These are phyloP conservation scores for Xanthia icteritia DNA, from an alignment of 2,888 invertebrate species.

Conservation along the genomic window DNA sequence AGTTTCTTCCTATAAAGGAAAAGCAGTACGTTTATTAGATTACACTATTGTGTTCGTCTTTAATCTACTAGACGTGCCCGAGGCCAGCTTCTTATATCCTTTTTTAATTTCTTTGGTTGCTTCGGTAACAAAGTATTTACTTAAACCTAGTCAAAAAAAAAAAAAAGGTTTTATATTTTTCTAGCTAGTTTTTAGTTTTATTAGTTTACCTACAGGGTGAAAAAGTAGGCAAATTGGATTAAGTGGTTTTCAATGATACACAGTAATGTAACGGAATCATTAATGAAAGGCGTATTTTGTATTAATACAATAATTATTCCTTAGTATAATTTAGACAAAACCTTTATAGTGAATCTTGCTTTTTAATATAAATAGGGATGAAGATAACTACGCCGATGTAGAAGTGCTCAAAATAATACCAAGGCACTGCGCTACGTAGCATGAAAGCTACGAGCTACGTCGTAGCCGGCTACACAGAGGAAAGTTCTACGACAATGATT, in stretches of 20 bases:
- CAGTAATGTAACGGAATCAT: background rate
- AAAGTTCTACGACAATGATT: conserved; percentile 31
- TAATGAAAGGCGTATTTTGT: too few relatives aligned
- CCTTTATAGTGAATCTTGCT: background rate
- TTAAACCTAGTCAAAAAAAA: background rate
- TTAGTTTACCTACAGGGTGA: too few relatives aligned
- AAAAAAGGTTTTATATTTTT: background rate
- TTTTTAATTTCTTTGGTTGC: background rate
- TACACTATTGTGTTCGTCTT: too few relatives aligned
- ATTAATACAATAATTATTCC: too few relatives aligned
- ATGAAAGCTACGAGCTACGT: conserved; percentile 17
- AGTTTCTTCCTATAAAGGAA: too few relatives aligned
- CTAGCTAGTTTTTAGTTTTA: too few relatives aligned
- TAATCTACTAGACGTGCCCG: too few relatives aligned
- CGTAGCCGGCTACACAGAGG: conserved; percentile 28
- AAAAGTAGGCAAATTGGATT: background rate
- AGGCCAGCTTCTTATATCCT: too few relatives aligned
- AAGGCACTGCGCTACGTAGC: background rate
- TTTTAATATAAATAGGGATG: background rate
- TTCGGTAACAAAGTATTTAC: background rate
- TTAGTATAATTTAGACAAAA: too few relatives aligned
- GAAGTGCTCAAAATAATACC: background rate
- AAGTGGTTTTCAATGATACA: background rate
- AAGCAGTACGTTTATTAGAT: too few relatives aligned
- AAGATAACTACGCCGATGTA: background rate